phyloP scores from a whole-genome alignment of 2,888 invertebrate genomes.

The Lasioglossum morio region DNA sequence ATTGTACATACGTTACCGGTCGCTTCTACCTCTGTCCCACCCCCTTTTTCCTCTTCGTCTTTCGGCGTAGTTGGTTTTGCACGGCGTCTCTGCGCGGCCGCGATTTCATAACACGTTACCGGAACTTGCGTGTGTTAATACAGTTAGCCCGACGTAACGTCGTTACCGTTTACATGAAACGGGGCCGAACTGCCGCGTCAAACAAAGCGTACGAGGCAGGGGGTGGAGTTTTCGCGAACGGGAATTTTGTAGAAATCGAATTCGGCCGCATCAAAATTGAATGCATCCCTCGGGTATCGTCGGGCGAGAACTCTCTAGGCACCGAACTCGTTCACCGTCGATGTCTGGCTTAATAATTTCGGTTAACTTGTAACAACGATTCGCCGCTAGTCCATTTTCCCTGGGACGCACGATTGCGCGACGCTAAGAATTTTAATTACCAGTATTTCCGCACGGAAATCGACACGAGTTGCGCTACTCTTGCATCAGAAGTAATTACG shows the following conservation, averaged over 20 bases:
- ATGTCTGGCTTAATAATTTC: background rate
- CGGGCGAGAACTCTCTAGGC: background rate
- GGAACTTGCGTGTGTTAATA: constrained; percentile 33
- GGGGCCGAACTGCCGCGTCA: constrained; percentile 1
- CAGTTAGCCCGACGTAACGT: background rate
- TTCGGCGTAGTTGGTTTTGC: constrained; percentile 50
- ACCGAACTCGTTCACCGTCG: background rate
- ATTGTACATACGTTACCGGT: constrained; percentile 83
- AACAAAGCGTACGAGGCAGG: constrained; percentile 8
- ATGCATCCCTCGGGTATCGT: background rate
- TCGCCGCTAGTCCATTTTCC: background rate
- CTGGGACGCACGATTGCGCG: background rate
- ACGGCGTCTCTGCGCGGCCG: constrained; percentile 36
- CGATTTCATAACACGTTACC: constrained; percentile 65
- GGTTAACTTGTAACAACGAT: background rate
- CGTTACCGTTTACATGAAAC: constrained; percentile 24
- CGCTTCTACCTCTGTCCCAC: constrained; percentile 36
- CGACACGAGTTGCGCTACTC: constrained; percentile 14
- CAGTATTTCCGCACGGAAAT: background rate
- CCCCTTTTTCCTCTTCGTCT: constrained; percentile 55
- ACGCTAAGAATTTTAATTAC: background rate
- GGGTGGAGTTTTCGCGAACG: constrained; percentile 4
- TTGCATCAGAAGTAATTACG: constrained; percentile 52
- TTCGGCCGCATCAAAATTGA: constrained; percentile 4
- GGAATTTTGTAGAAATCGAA: constrained; percentile 17